These are phyloP conservation scores for Chironomus riparius DNA, from an alignment of 2,888 invertebrate genomes.

Conservation along the genomic window DNA sequence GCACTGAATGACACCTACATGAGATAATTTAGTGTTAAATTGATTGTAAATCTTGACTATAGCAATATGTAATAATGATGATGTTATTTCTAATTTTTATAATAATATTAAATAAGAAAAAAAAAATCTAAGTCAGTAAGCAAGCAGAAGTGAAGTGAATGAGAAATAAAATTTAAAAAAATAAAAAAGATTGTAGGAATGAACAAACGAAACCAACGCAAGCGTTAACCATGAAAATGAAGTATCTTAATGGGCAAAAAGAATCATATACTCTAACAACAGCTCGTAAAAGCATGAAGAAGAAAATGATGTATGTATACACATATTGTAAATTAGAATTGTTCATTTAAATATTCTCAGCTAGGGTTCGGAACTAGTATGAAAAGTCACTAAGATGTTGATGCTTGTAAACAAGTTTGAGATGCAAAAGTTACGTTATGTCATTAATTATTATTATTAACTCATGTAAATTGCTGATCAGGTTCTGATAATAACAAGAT, in stretches of 20 bases:
- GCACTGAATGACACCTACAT: neutral
- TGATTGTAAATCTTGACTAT: neutral
- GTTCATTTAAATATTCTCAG: too few species aligned
- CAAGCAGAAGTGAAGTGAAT: neutral
- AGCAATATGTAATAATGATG: too few species aligned
- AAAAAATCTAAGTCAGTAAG: too few species aligned
- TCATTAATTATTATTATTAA: too few species aligned
- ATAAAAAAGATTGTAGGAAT: constrained; percentile 3
- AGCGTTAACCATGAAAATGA: constrained; percentile 33
- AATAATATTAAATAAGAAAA: too few species aligned
- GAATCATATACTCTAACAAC: constrained; percentile 41
- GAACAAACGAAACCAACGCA: constrained; percentile 13
- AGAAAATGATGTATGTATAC: constrained; percentile 37
- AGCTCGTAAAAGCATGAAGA: constrained; percentile 35
- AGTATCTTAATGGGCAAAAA: constrained; percentile 40
- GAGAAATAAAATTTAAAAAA: neutral
- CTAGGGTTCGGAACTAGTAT: too few species aligned
- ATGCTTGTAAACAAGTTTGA: too few species aligned
- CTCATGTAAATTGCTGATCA: too few species aligned
- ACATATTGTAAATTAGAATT: neutral
- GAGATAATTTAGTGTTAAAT: neutral
- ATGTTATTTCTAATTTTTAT: too few species aligned
- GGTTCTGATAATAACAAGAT: too few species aligned
- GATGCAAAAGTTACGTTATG: too few species aligned
- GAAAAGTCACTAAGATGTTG: too few species aligned